Evolutionary conservation across 64 coral and sea anemone species (phyloP), one percentile per base, ranked within the genome.

Genomic region (Hydrozoanthus tunicans): DNA sequence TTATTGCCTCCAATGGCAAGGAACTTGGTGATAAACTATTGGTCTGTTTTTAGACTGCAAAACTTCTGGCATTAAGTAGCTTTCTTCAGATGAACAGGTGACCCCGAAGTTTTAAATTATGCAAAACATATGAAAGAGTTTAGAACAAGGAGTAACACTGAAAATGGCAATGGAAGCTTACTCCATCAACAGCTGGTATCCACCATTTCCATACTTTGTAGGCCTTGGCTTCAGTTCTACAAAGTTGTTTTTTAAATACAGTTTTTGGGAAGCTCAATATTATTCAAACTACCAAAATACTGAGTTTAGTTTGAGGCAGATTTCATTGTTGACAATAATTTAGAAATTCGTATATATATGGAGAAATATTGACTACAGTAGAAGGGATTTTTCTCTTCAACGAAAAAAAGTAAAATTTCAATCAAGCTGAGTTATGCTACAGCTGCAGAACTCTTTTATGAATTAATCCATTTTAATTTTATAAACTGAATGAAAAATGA

Each of bases 71-170:
- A 73, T 86, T 74, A 88, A 88, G 69, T 88, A 27, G 68, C 67
- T 69, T 74, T 88, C 83, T 86, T 12, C 32, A 76, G 72, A 52
- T 76, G 54, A 88, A 57, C 69, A 60, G 84, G 84, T 74, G 68
- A 88, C 84, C 56, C 56, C 17, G 14, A 15, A 12, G 59, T 7
- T 88, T 73, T 88, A 88, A 88, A 74, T 75, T 73, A 88, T 88
- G 69, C 84, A 88, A 88, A 88, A 73, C n/a, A 88, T 59, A 23
- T 51, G 25, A 43, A 58, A 51, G 68, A 75, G 24, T 69, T 73
- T 74, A 58, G n/a, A 62, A 58, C 56, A 74, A 24, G 62, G 82
- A 86, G 15, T 56, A 75, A 3, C 51, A 72, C 64, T 13, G 72
- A 51, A 60, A 25, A 61, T 88, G 84, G 56, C 55, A 9, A 59